phyloP scores from a whole-genome alignment of 2,888 invertebrate species.

The Nemotelus nigrinus region DNA sequence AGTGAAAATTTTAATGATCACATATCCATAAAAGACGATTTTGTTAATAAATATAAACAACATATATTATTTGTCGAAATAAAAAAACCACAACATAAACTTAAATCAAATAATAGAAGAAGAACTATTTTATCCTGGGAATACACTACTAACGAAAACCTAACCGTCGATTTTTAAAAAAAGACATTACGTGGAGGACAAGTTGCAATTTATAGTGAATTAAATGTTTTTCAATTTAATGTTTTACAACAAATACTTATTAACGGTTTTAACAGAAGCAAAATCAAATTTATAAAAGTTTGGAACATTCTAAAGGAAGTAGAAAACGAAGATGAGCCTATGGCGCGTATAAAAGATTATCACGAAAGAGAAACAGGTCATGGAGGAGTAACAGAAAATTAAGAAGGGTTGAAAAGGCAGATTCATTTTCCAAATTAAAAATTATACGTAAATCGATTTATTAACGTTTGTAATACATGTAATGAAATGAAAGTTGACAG shows the following conservation, averaged over 20 bases:
- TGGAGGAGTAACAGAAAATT: slow-evolving; percentile 19
- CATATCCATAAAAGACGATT: slow-evolving; percentile 9
- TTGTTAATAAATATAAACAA: slow-evolving; percentile 13
- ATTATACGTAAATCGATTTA: slow-evolving; percentile 13
- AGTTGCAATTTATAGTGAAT: no score
- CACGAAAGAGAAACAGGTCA: slow-evolving; percentile 18
- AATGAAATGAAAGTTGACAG: slow-evolving; percentile 31
- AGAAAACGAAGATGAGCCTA: background rate
- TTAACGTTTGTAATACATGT: slow-evolving; percentile 35
- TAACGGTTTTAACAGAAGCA: background rate
- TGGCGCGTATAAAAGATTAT: background rate
- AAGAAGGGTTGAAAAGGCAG: slow-evolving; percentile 17
- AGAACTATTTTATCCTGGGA: slow-evolving; percentile 5
- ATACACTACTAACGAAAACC: no score
- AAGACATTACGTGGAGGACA: no score
- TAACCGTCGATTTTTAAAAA: no score
- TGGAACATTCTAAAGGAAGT: background rate
- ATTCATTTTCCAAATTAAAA: slow-evolving; percentile 27
- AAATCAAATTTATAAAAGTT: slow-evolving; percentile 26
- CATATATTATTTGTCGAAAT: background rate
- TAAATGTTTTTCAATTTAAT: no score
- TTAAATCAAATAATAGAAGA: slow-evolving; percentile 2
- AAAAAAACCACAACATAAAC: slow-evolving; percentile 11
- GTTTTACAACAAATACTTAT: slow-evolving; percentile 10
- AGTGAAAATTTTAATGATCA: background rate